Base-by-base conservation (phyloP, 1,140 invertebrate genomes). In the Scaptomyza montana region DNA sequence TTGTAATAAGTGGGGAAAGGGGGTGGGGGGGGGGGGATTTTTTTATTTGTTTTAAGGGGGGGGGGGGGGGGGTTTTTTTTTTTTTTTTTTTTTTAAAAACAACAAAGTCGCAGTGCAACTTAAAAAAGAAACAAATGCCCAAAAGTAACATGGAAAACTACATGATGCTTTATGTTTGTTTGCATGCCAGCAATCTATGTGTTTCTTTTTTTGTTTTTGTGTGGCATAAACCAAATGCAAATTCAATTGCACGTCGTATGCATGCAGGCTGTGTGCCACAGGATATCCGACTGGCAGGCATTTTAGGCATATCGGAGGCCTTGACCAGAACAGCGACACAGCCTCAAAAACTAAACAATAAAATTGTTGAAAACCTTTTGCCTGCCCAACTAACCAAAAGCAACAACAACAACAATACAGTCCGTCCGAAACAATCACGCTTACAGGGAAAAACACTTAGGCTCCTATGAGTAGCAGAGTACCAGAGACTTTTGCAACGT, bases 241-340 rank as follows among this genome's bases (percentile, higher is more conserved):
- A 87, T 89, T 87, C 82, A 89, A 87, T 89, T 89, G 81, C 74
- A 67, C 54, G 39, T 54, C 57, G 47, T 47, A 66, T 68, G 77
- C 71, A 80, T 67, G 72, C 61, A 70, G 80, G 61, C 67, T 36
- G 33, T 61, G 67, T 53, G 65, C 76, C 84, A 73, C 76, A 87
- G 82, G 82, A 86, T 79, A 82, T 86, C 82, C 82, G 75, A 57
- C 57, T 78, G 72, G 84, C 75, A 73, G 78, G 78, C 74, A 87
- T 84, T 84, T 85, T 85, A 77, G 80, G 73, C 80, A 78, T 87
- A 84, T 82, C 80, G 76, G 63, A 59, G 67, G 62, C 78, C 82
- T 78, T 78, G 84, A 73, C 78, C 82, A 65, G 66, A 43, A 43
- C 70, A 61, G 50, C 64, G 43, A 49, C 21, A 49, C 47, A 67